Evolutionary conservation across 2,113 vertebrate species (phyloP).

Genomic region (Ochotona curzoniae): DNA sequence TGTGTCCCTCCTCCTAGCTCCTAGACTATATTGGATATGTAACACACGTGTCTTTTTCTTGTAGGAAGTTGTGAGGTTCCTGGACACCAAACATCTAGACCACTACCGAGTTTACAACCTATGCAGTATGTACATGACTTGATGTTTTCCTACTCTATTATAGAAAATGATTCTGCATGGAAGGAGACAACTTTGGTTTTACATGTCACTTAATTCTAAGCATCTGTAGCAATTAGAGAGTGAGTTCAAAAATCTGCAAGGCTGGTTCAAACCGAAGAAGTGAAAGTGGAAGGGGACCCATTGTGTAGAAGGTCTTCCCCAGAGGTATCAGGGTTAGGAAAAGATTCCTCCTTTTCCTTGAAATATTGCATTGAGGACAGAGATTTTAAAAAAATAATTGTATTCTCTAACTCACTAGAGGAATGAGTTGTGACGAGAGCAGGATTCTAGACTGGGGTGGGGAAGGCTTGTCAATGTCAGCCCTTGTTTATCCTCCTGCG

Average conservation of each 20-base stretch:
- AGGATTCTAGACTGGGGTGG: background rate
- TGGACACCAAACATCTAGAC: conserved; percentile 93
- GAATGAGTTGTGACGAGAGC: background rate
- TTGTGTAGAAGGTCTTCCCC: background rate
- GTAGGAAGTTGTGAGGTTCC: conserved; percentile 95
- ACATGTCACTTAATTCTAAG: conserved; percentile 20
- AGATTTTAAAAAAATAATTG: background rate
- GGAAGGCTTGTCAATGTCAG: no score
- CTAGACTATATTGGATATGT: background rate
- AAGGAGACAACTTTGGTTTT: background rate
- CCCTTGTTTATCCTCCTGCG: no score
- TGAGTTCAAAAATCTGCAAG: background rate
- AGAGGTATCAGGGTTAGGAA: background rate
- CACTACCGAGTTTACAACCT: conserved; percentile 98
- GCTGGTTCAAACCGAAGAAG: background rate
- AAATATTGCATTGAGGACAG: background rate
- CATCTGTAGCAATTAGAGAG: background rate
- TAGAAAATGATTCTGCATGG: background rate
- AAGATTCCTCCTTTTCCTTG: background rate
- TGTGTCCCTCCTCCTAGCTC: background rate
- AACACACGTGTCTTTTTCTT: conserved; percentile 47
- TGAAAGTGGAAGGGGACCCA: background rate
- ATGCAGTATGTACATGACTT: conserved; percentile 92
- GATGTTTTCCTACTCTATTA: background rate
- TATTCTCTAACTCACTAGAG: background rate